These are phyloP conservation scores for Lasioglossum oenotherae DNA, from an alignment of 2,888 invertebrate species.

Conservation along the genomic window DNA sequence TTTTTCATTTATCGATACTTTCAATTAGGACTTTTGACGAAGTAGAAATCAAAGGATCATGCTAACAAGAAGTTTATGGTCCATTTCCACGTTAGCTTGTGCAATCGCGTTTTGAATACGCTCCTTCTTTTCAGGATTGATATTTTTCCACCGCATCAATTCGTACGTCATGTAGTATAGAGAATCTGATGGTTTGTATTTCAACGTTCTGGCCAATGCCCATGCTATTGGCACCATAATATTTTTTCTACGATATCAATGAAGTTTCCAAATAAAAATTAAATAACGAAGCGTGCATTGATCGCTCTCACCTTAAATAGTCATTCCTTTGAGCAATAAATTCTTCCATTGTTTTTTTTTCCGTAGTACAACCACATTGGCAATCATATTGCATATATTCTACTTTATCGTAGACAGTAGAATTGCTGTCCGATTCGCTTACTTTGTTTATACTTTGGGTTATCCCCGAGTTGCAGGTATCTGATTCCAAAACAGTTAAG, in stretches of 20 bases:
- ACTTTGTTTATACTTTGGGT: conserved; percentile 1
- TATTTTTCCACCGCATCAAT: conserved; percentile 72
- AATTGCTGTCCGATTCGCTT: background rate
- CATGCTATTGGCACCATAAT: conserved; percentile 74
- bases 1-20: background rate
- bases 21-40: background rate
- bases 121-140: conserved; percentile 54
- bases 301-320: conserved; percentile 65
- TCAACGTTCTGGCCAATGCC: conserved; percentile 70
- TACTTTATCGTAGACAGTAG: background rate
- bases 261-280: background rate
- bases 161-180: conserved; percentile 72
- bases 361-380: conserved; percentile 29
- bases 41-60: background rate
- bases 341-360: conserved; percentile 20
- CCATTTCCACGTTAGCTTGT: conserved; percentile 55
- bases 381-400: conserved; percentile 31
- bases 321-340: conserved; percentile 52
- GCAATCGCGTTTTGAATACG: conserved; percentile 53
- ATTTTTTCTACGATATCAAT: conserved; percentile 64
- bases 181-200: conserved; percentile 71
- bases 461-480: background rate
- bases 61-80: conserved; percentile 49
- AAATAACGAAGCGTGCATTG: background rate
- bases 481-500: conserved; percentile 34